Percentiles rank a stretch among this genome's conserved stretches.
phyloP scores from a whole-genome alignment of 1,140 invertebrate species.

The Bombus waltoni region DNA sequence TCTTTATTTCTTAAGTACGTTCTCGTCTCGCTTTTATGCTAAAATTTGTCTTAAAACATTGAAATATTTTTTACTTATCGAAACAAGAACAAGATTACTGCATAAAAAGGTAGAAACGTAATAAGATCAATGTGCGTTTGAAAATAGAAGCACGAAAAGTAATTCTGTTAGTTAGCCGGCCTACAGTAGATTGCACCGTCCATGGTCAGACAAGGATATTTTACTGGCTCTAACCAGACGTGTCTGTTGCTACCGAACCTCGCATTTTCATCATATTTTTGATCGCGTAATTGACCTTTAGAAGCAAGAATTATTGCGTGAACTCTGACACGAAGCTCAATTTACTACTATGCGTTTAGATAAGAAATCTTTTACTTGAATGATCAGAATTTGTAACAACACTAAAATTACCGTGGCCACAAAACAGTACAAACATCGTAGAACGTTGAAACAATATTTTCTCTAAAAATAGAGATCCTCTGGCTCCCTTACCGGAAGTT shows the following conservation, averaged over 20 bases:
- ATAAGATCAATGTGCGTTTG: not conserved
- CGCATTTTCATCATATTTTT: not conserved
- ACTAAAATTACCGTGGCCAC: no score
- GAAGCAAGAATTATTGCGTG: no score
- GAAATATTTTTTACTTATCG: not conserved
- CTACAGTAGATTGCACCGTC: not conserved
- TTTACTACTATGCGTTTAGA: not conserved
- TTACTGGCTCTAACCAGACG: not conserved
- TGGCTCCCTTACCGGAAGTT: not conserved
- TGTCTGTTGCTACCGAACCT: not conserved
- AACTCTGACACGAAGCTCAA: not conserved
- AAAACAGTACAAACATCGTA: not conserved
- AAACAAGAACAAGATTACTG: not conserved
- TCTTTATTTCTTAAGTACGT: not conserved
- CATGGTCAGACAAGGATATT: not conserved
- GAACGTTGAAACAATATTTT: not conserved
- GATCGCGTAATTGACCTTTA: not conserved
- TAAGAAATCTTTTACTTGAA: not conserved
- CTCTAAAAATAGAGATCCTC: slow-evolving; percentile 10
- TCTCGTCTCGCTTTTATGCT: no score
- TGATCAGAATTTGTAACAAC: not conserved
- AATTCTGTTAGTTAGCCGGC: not conserved
- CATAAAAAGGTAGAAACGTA: not conserved
- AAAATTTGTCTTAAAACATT: no score
- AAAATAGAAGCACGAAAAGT: not conserved